phyloP scores from a whole-genome alignment of 2,888 invertebrate genomes.

The Apoderus coryli region DNA sequence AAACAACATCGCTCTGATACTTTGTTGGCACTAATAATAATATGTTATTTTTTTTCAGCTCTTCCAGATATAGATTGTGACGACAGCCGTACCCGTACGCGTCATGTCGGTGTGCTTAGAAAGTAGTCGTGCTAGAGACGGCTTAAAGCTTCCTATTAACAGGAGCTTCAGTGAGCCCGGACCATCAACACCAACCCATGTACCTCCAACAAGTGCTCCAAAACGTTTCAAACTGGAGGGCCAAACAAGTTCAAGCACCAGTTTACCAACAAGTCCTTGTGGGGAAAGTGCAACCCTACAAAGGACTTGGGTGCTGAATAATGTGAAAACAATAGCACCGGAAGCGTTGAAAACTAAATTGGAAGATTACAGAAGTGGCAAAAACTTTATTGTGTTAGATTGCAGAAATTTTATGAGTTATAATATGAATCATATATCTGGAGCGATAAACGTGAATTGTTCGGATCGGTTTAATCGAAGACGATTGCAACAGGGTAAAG shows the following conservation, averaged over 20 bases:
- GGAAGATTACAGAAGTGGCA: slow-evolving; percentile 24
- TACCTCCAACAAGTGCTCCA: slow-evolving; percentile 27
- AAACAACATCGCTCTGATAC: too few species aligned
- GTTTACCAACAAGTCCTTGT: slow-evolving; percentile 39
- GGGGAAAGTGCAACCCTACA: slow-evolving; percentile 39
- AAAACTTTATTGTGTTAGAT: slow-evolving; percentile 41
- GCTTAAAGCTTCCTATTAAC: slow-evolving; percentile 40
- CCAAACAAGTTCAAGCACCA: slow-evolving; percentile 21
- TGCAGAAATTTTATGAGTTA: slow-evolving; percentile 56
- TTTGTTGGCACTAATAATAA: too few species aligned
- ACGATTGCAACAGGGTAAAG: slow-evolving; percentile 50
- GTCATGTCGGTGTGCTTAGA: slow-evolving; percentile 42
- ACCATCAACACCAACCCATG: slow-evolving; percentile 29
- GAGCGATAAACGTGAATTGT: slow-evolving; percentile 57
- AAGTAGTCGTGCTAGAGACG: slow-evolving; percentile 37
- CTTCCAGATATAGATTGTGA: too few species aligned
- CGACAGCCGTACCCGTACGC: too few species aligned
- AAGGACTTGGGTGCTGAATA: slow-evolving; percentile 36
- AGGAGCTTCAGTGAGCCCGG: slow-evolving; percentile 43
- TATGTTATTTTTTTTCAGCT: too few species aligned
- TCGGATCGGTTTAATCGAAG: slow-evolving; percentile 52
- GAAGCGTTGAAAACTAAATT: slow-evolving; percentile 37
- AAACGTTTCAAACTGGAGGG: slow-evolving; percentile 39
- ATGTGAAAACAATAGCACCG: slow-evolving; percentile 36
- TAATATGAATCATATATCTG: slow-evolving; percentile 52